Conservation (phyloP, 2,888 invertebrate genomes). For the Margaritifera margaritifera region DNA sequence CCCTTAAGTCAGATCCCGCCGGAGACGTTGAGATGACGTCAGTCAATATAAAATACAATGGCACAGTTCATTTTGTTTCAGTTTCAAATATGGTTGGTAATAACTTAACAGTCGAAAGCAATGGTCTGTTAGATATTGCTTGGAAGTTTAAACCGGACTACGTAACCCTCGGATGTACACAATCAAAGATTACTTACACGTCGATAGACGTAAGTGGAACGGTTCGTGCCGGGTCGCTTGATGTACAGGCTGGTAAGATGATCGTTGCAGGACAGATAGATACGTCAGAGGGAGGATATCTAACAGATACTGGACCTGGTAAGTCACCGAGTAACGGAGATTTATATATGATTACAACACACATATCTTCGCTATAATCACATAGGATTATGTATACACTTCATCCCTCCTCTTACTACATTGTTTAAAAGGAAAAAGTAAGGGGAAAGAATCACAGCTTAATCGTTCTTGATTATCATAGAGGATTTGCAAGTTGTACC, state of each 20-base stretch:
- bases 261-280: constrained; percentile 35
- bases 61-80: constrained; percentile 26
- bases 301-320: constrained; percentile 49
- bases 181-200: constrained; percentile 25
- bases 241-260: constrained; percentile 16
- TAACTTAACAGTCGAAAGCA: constrained; percentile 13
- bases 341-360: not conserved
- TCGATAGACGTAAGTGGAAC: constrained; percentile 39
- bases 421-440: too few species aligned
- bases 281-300: constrained; percentile 46
- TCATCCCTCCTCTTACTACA: too few species aligned
- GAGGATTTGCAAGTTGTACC: too few species aligned
- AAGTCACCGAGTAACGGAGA: not conserved
- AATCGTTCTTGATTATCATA: too few species aligned
- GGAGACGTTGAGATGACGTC: constrained; percentile 21
- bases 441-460: too few species aligned
- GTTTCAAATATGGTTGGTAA: constrained; percentile 22
- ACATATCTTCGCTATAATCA: too few species aligned
- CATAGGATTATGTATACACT: too few species aligned
- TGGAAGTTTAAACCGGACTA: constrained; percentile 33
- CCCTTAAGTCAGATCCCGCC: constrained; percentile 23
- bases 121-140: constrained; percentile 33
- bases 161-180: constrained; percentile 17
- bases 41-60: constrained; percentile 20
- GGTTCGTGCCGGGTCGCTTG: constrained; percentile 43